Evolutionary conservation across 1,140 invertebrate genomes (phyloP).

Genomic region (Drosophila novamexicana): DNA sequence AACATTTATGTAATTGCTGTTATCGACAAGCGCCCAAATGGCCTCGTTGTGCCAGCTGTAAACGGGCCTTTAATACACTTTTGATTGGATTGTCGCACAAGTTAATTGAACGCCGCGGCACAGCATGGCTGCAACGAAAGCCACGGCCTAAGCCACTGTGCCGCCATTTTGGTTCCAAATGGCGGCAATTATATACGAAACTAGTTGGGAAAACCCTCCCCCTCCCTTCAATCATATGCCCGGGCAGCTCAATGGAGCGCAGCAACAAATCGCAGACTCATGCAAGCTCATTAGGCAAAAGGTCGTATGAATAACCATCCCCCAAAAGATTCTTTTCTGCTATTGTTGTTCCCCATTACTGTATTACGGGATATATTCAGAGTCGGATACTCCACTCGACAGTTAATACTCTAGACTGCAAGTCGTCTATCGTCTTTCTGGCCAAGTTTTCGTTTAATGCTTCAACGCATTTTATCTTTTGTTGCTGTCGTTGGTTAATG

Average conservation of each 20-base stretch:
- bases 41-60: constrained; percentile 53
- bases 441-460: constrained; percentile 53
- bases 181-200: constrained; percentile 75
- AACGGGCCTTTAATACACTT: constrained; percentile 79
- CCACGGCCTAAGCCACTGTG: constrained; percentile 57
- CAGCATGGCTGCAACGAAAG: constrained; percentile 24
- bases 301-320: constrained; percentile 37
- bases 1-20: constrained; percentile 82
- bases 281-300: constrained; percentile 72
- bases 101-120: constrained; percentile 72
- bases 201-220: constrained; percentile 37
- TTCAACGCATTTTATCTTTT: constrained; percentile 70
- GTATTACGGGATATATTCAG: constrained; percentile 27
- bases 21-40: constrained; percentile 72
- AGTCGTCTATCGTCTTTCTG: constrained; percentile 30
- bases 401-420: constrained; percentile 25
- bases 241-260: constrained; percentile 22
- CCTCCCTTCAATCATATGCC: neutral
- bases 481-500: constrained; percentile 51
- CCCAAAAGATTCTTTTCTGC: constrained; percentile 47
- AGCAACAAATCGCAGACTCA: constrained; percentile 62
- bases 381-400: constrained; percentile 3
- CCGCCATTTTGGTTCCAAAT: constrained; percentile 37
- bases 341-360: constrained; percentile 22
- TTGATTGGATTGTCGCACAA: constrained; percentile 82